phyloP scores from a whole-genome alignment of 2,888 invertebrate species.

The Gibbula magus region DNA sequence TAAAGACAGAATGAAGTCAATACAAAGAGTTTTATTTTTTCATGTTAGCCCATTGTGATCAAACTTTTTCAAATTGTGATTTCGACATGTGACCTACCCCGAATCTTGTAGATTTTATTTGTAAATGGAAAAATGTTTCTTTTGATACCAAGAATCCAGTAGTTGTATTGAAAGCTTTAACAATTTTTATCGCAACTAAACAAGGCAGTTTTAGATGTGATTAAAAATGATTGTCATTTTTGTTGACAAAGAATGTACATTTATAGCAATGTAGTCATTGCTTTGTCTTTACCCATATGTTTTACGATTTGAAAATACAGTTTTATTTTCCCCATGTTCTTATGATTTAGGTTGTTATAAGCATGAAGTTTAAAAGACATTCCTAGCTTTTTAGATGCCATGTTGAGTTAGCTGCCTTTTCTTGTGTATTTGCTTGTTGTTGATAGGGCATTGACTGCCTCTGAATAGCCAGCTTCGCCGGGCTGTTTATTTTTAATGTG shows the following conservation, averaged over 20 bases:
- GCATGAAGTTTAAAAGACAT: conserved; percentile 4
- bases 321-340: not conserved
- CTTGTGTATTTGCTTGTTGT: not conserved
- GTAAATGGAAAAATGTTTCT: not conserved
- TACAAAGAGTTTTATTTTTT: not conserved
- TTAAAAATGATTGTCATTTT: not conserved
- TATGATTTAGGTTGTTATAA: not conserved
- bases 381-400: conserved; percentile 3
- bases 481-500: not conserved
- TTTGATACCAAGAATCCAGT: not conserved
- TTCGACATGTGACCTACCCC: not conserved
- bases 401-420: not conserved
- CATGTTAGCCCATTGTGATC: conserved; percentile 6
- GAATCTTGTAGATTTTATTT: conserved; percentile 6
- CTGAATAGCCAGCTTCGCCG: not conserved
- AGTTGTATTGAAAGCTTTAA: not conserved
- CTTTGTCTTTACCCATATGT: not conserved
- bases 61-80: not conserved
- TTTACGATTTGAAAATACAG: not conserved
- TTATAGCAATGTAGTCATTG: not conserved
- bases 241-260: not conserved
- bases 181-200: not conserved
- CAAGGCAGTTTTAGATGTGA: not conserved
- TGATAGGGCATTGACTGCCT: not conserved
- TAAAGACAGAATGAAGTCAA: conserved; percentile 59